Evolutionary conservation across 2,797 vertebrate species (phyloP).

Genomic region (Clarias fuscus): DNA sequence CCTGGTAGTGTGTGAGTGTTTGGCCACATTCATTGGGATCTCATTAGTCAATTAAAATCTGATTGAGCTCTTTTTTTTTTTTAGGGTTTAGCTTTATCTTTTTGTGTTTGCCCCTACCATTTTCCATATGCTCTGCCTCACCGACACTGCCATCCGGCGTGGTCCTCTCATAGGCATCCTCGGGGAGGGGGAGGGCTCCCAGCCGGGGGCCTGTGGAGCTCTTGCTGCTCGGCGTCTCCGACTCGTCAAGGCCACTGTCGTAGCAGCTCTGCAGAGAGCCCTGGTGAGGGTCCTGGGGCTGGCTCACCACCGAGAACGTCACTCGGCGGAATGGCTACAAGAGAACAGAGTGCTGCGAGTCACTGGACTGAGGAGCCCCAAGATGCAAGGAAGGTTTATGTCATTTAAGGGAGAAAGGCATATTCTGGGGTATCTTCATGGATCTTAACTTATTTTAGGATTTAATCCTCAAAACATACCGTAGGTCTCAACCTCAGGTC

Average conservation of each 20-base stretch:
- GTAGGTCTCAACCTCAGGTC: conserved; percentile 1
- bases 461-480: not conserved
- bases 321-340: conserved; percentile 99
- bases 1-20: conserved; percentile 59
- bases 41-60: conserved; percentile 25
- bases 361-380: conserved; percentile 77
- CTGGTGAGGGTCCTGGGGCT: conserved; percentile 99
- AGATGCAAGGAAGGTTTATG: conserved; percentile 51
- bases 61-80: conserved; percentile 63
- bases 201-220: conserved; percentile 98
- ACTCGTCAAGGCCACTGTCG: conserved; percentile 99
- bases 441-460: not conserved
- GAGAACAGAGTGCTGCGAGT: conserved; percentile 97
- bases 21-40: conserved; percentile 51
- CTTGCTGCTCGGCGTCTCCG: conserved; percentile 99
- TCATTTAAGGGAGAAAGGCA: conserved; percentile 2
- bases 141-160: conserved; percentile 99
- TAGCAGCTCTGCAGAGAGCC: conserved; percentile 99
- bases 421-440: conserved; percentile 8
- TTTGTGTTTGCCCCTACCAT: conserved; percentile 99
- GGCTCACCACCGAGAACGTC: conserved; percentile 99
- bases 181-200: conserved; percentile 98
- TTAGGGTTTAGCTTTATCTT: conserved; percentile 68
- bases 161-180: conserved; percentile 99
- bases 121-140: conserved; percentile 99